Conservation (phyloP, 2,888 invertebrate species). For the Oegoconia quadripuncta region DNA sequence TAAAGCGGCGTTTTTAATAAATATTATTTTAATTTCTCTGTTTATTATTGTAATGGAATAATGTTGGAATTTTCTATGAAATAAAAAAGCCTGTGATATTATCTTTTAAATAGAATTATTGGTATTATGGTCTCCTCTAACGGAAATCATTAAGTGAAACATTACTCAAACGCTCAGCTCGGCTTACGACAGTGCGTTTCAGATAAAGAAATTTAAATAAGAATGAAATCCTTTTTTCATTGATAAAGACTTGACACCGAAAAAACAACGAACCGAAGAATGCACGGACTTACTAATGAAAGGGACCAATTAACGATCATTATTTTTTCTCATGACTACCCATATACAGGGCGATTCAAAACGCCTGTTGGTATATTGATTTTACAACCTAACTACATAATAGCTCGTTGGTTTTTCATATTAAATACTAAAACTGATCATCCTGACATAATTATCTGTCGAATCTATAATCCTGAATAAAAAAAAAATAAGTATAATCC, state of each 20-base stretch:
- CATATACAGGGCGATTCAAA: conserved; percentile 46
- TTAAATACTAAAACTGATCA: no score
- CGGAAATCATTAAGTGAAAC: conserved; percentile 34
- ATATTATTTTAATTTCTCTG: conserved; percentile 1
- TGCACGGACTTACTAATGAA: conserved; percentile 76
- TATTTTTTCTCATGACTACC: conserved; percentile 70
- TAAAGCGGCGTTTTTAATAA: conserved; percentile 2
- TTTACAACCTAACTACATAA: no score
- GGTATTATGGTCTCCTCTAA: background rate
- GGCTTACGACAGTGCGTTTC: conserved; percentile 48
- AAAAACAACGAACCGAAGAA: conserved; percentile 67
- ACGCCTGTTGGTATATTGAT: no score
- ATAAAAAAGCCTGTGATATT: conserved; percentile 4
- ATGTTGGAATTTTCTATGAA: background rate
- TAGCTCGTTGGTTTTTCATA: no score
- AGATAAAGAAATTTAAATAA: conserved; percentile 73
- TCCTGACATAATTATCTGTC: no score
- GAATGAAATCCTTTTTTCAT: conserved; percentile 76
- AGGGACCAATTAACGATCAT: conserved; percentile 77
- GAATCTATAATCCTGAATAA: no score
- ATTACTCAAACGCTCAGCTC: conserved; percentile 54
- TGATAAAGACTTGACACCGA: conserved; percentile 77
- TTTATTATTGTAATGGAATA: no score
- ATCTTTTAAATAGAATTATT: conserved; percentile 2
- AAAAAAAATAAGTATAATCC: no score